Base-by-base conservation (phyloP, 2,113 vertebrate genomes). In the Corvus cornix region DNA sequence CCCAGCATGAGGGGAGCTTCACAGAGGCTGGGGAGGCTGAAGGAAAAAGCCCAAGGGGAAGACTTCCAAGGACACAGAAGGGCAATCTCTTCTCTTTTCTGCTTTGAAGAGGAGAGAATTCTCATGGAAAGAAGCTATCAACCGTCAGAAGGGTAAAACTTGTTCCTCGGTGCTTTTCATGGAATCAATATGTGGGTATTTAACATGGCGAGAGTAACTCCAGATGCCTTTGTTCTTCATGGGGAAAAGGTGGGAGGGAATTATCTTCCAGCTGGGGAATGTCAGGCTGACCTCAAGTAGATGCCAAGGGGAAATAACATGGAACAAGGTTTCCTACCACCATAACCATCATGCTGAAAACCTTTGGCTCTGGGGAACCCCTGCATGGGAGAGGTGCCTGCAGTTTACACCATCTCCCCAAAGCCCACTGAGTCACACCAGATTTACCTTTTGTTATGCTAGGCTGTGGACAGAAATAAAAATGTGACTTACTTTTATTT, bases 401-500 rank as follows among this genome's bases (percentile, higher is more conserved):
- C 23, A 76, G 18, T 33, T 80, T 9, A 31, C 63, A 56, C 16
- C 28, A 13, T n/a, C 35, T 46, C 53, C 15, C 18, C 33, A 62
- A 17, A 81, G 5, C 16, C 8, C 31, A 33, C 30, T 3, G 33
- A 51, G 23, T 16, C 20, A 33, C n/a, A 23, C 14, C n/a, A 53
- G 30, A n/a, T 23, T 21, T 53, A 30, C 12, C 24, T 8, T 49
- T 85, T 41, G 6, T 41, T n/a, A 5, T 6, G 21, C 13, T 19
- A 41, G 12, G 6, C 13, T 73, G 8, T 17, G 33, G 18, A 8
- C 18, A 91, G 19, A 66, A 88, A 81, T 35, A 19, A 64, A 78
- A 74, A 24, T 1, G 0, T 10, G 1, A 9, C 10, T 70, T 35
- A 4, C 0, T 49, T 77, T 41, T 22, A n/a, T 70, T 70, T 78